Base-by-base conservation (phyloP, 2,888 invertebrate genomes). In the Ganaspis brasiliensis region DNA sequence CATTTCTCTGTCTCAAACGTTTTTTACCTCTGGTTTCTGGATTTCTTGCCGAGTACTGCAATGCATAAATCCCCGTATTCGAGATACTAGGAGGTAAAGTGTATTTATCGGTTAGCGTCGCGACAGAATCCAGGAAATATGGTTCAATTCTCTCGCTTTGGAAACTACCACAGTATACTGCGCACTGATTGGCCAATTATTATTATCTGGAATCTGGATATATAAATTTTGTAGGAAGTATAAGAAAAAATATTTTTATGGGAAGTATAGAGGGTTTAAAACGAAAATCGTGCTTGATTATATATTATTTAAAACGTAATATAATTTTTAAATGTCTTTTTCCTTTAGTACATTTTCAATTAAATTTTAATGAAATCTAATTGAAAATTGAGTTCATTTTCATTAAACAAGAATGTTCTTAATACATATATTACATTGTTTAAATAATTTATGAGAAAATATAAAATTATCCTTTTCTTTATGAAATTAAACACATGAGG, bases 61-160 rank as follows among this genome's bases (percentile, higher is more conserved):
- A 87, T 87, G 85, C 85, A 87, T 87, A 85, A 87, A 87, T 87
- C 86, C 83, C 84, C 84, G 87, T 87, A 80, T 85, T 84, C 84
- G 86, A 87, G 86, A 87, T 87, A 87, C 87, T 83, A 81, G 84
- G 86, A 84, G 84, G 73, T 83, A 83, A 86, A 87, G 80, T 76
- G 85, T 85, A 87, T 87, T 87, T 87, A 87, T 87, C 80, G 85
- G 83, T 79, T 81, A 76, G 82, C 80, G 82, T 79, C 76, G 76
- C 56, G 76, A 74, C 77, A 80, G 76, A 63, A 74, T 61, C 78
- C 75, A 81, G 79, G 84, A 85, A 84, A 85, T 84, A 84, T 84
- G 78, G 80, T 79, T 77, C 81, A 12, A 80, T 79, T 81, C 78
- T 75, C 74, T 73, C 71, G 73, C 76, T 76, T 75, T 59, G 19